A percentile compares a stretch with the other conserved stretches of the same genome.
Conservation (phyloP, 2,113 vertebrate genomes). For the Elgaria multicarinata region DNA sequence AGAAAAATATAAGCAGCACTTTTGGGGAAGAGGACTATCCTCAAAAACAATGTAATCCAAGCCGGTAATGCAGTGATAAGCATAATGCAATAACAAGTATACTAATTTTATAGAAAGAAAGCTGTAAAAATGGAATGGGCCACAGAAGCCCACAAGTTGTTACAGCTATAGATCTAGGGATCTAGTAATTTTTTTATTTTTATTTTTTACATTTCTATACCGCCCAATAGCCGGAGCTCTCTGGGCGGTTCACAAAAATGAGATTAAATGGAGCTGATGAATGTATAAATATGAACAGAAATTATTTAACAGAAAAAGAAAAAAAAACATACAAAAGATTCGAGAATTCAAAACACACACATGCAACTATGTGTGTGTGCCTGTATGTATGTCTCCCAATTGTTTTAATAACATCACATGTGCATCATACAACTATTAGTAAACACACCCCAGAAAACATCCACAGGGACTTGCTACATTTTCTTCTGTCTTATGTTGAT, state of each 20-base stretch:
- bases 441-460: background rate
- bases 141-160: slow-evolving; percentile 62
- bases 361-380: background rate
- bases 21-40: background rate
- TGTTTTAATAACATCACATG: background rate
- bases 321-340: background rate
- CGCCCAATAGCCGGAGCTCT: no score
- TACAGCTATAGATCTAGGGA: slow-evolving; percentile 46
- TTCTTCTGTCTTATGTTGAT: background rate
- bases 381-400: background rate
- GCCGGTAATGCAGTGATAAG: no score
- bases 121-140: slow-evolving; percentile 16
- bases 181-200: no score
- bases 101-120: background rate
- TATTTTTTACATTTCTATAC: no score
- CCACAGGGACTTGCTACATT: background rate
- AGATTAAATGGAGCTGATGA: background rate
- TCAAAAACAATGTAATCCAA: background rate
- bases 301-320: background rate
- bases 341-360: background rate
- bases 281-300: slow-evolving; percentile 13
- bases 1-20: background rate
- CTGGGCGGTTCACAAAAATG: no score
- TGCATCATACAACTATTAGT: background rate
- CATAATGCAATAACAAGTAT: background rate